Percentiles rank a stretch among this genome's conserved stretches.
Conservation (phyloP, 2,888 invertebrate genomes). For the Drosophila yooni region DNA sequence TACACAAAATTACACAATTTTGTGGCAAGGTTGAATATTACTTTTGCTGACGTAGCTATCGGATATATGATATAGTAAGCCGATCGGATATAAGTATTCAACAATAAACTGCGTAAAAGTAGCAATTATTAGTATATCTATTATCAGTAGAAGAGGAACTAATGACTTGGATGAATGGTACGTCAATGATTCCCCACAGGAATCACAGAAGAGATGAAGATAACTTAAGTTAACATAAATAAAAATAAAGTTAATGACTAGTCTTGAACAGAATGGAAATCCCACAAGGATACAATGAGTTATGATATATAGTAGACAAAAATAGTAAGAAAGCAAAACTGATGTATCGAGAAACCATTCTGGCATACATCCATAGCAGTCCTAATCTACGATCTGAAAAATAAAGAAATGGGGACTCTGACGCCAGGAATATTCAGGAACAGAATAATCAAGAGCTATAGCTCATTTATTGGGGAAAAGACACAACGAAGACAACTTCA, state of each 20-base stretch:
- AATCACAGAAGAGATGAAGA: background rate
- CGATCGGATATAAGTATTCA: background rate
- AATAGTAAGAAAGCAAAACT: background rate
- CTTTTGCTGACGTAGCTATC: background rate
- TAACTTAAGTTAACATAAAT: background rate
- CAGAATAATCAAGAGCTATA: background rate
- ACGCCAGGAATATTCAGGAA: background rate
- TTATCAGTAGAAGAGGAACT: background rate
- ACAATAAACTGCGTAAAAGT: background rate
- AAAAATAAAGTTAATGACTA: background rate
- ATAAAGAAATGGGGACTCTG: background rate
- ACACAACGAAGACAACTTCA: too few relatives aligned
- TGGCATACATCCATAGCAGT: background rate
- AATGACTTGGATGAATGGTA: background rate
- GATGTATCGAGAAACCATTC: background rate
- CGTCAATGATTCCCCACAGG: background rate
- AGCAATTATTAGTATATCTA: background rate
- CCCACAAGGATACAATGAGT: background rate
- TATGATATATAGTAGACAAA: background rate
- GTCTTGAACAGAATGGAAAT: background rate
- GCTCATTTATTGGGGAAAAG: background rate
- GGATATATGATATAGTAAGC: background rate
- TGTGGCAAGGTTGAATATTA: background rate
- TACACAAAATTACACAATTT: too few relatives aligned
- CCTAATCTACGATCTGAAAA: background rate